Conservation (phyloP, 2,888 invertebrate genomes). For the Taenaris catops region DNA sequence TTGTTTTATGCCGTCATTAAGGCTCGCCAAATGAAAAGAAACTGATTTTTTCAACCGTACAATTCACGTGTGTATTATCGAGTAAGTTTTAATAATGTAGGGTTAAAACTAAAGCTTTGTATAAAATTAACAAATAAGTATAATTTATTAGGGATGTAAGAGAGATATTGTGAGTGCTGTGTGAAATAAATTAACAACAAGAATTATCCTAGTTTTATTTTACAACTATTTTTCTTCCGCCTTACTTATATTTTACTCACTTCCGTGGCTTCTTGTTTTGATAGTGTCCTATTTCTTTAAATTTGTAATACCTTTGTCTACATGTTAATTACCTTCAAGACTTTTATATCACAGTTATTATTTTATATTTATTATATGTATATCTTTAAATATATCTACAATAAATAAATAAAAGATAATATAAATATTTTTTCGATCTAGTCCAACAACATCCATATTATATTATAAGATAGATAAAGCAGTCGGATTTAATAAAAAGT, state of each 20-base stretch:
- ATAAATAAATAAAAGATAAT: too few relatives aligned
- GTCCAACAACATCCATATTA: too few relatives aligned
- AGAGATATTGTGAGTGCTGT: conserved; percentile 50
- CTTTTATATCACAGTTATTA: too few relatives aligned
- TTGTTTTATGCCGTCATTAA: conserved; percentile 67
- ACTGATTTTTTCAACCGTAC: conserved; percentile 3
- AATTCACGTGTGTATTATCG: conserved; percentile 16
- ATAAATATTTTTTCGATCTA: too few relatives aligned
- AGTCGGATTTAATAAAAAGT: conserved; percentile 32
- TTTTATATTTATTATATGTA: conserved; percentile 24
- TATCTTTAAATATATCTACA: too few relatives aligned
- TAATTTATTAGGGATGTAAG: conserved; percentile 62
- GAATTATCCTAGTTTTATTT: conserved; percentile 29
- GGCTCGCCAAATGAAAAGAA: conserved; percentile 35
- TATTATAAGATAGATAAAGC: too few relatives aligned
- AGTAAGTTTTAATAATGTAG: conserved; percentile 34
- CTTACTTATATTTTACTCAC: too few relatives aligned
- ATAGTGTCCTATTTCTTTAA: too few relatives aligned
- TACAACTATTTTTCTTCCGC: conserved; percentile 3
- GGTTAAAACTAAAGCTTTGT: conserved; percentile 80
- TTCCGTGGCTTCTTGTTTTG: too few relatives aligned
- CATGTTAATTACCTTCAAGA: too few relatives aligned
- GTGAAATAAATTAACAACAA: conserved; percentile 52
- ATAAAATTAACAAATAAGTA: conserved; percentile 74
- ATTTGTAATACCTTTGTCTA: too few relatives aligned